phyloP scores from a whole-genome alignment of 2,888 invertebrate genomes.

The Mesochorus sp. region DNA sequence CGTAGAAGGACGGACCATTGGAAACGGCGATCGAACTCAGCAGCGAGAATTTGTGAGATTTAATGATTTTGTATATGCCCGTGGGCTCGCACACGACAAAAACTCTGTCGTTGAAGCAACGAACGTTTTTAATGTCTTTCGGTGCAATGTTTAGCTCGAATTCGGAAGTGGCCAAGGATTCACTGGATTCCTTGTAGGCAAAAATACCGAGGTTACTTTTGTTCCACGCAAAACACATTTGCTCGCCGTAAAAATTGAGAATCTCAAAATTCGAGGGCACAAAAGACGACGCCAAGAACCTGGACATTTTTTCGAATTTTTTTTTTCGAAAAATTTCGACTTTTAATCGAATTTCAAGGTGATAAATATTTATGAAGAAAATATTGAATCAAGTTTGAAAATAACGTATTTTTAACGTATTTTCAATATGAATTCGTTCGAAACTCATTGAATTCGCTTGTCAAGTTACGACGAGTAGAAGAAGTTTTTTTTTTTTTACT shows the following conservation, averaged over 20 bases:
- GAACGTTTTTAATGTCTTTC: constrained; percentile 68
- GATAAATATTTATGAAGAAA: too few species aligned
- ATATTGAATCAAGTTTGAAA: too few species aligned
- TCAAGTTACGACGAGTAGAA: neutral
- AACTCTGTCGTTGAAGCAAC: constrained; percentile 68
- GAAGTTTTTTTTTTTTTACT: too few species aligned
- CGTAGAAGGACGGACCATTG: constrained; percentile 69
- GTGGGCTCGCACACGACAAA: constrained; percentile 73
- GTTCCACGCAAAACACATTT: constrained; percentile 75
- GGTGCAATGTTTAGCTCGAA: constrained; percentile 66
- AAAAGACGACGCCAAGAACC: constrained; percentile 60
- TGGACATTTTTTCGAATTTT: neutral
- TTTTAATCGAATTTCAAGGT: too few species aligned
- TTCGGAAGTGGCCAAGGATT: constrained; percentile 23
- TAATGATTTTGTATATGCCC: constrained; percentile 74
- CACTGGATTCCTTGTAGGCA: constrained; percentile 67
- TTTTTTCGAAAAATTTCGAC: neutral
- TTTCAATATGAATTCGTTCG: too few species aligned
- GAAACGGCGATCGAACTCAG: constrained; percentile 73
- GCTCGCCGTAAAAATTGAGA: constrained; percentile 71
- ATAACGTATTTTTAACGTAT: too few species aligned
- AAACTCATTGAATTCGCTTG: too few species aligned
- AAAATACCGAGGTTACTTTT: constrained; percentile 68
- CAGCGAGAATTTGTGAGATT: constrained; percentile 64
- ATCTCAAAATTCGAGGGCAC: constrained; percentile 69